Evolutionary conservation across 1,140 invertebrate species (phyloP), one percentile per base, ranked within the genome.

Genomic region (Orius laevigatus): DNA sequence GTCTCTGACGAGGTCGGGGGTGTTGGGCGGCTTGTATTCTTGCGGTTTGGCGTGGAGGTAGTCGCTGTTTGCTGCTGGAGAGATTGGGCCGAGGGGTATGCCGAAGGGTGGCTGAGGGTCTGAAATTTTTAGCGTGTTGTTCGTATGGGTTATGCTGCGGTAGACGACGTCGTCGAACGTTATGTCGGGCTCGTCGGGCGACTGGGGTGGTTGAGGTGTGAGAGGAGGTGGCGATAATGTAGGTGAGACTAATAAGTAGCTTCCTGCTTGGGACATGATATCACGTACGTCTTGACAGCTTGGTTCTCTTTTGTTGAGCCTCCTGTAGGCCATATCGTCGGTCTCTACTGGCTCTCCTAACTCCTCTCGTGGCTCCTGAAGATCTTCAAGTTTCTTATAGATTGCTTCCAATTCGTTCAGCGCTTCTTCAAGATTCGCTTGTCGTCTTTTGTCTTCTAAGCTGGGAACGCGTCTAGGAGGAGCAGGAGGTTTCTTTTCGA

Each of bases 31-130:
- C 51, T 76, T 71, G 61, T 76, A 78, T 10, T 70, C 60, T 53
- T 72, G 68, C 2, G 82, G 79, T 12, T 70, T 72, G 0, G 77
- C 77, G 57, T 89, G 84, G 34, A 91, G 66, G 58, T 92, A 92
- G 60, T 91, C 84, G 52, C 74, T 82, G 42, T 79, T 74, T 0
- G 84, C 72, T 12, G 79, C 76, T 5, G 76, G 70, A 0, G 81
- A 71, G 4, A 87, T 73, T 6, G 84, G 85, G 4, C 81, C 81
- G 8, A 90, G 58, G 0, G 87, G 86, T 57, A 92, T 90, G 11
- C 87, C 87, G 62, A 92, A 91, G 1, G 83, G 84, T 18, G 84
- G 86, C 59, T 90, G 86, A 5, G 81, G 82, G 48, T 89, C 84
- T 1, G 72, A 55, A 1, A 82, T 71, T 59, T 76, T 81, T 18